A percentile compares a stretch with the other conserved stretches of the same genome.
Evolutionary conservation across 2,888 invertebrate species (phyloP).

Genomic region (Ryuthela nishihirai): DNA sequence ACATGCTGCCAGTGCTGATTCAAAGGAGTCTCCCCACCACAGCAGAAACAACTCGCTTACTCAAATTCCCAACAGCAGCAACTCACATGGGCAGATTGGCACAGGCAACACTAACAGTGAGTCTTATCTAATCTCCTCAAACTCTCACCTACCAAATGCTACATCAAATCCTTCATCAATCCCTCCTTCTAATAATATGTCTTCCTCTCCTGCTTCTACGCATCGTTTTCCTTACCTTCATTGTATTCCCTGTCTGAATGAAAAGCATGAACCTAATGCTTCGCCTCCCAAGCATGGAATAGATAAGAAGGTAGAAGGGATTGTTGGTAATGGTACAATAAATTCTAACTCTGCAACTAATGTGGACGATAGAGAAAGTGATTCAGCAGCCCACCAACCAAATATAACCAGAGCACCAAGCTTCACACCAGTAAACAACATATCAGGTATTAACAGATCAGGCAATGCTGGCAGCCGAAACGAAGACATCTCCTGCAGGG

Average conservation of each 20-base stretch:
- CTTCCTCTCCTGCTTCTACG: slow-evolving; percentile 35
- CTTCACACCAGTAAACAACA: too few relatives aligned
- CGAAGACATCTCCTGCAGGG: too few relatives aligned
- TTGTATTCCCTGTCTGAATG: slow-evolving; percentile 46
- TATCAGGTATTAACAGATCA: too few relatives aligned
- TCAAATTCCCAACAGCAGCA: slow-evolving; percentile 34
- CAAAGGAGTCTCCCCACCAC: slow-evolving; percentile 9
- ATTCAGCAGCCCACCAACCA: too few relatives aligned
- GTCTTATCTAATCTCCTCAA: slow-evolving; percentile 30
- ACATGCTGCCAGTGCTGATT: slow-evolving; percentile 15
- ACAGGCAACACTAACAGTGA: slow-evolving; percentile 39
- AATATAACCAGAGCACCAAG: too few relatives aligned
- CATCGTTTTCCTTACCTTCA: slow-evolving; percentile 45
- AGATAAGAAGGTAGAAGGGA: neutral
- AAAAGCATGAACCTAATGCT: slow-evolving; percentile 31
- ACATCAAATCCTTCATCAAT: slow-evolving; percentile 3
- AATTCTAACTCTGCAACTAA: slow-evolving; percentile 28
- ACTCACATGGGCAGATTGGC: slow-evolving; percentile 25
- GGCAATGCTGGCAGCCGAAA: too few relatives aligned
- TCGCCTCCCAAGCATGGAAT: neutral
- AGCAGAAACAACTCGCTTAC: slow-evolving; percentile 31
- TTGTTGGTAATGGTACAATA: slow-evolving; percentile 28
- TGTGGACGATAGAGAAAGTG: slow-evolving; percentile 6
- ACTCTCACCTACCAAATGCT: neutral
- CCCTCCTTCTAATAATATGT: slow-evolving; percentile 8